Evolutionary conservation across 2,888 invertebrate species (phyloP), one percentile per base, ranked within the genome.

Genomic region (Pseudococcus viburni): DNA sequence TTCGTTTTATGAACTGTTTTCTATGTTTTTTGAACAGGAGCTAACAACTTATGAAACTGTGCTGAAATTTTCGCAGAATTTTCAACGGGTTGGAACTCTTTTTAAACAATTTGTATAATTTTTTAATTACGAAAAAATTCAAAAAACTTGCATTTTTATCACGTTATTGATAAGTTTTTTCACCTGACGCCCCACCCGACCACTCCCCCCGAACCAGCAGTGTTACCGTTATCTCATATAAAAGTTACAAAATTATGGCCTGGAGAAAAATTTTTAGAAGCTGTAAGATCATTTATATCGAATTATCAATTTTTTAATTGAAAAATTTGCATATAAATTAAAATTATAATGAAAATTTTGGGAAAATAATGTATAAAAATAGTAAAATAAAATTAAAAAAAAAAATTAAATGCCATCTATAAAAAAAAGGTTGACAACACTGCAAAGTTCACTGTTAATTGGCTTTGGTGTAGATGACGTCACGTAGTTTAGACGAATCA

Each of bases 101-200:
- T 0, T 19, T 5, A 9, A 64, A 64, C 17, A 19, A 64, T 19
- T 64, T 19, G 9, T 6, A 64, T 19, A 64, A 64, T 64, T 64
- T 64, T 64, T 64, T 19, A 64, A 64, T 64, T 64, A 64, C 3
- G 64, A 64, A 64, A 19, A 19, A 64, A 64, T 64, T 64, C 64
- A 19, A 19, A 64, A 19, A 42, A 42, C 42, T 42, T 42, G 42
- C 42, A 42, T 42, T 42, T 42, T 42, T 19, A 64, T 64, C 64
- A 19, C 9, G 19, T 3, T 8, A 64, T 64, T 64, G 64, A 64
- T 64, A 64, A 64, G n/a, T 51, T 42, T 55, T 68, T 68, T 26
- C 0, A 68, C 26, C 26, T 33, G 26, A 26, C 68, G 68, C 68
- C 26, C 26, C 68, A 5, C 42, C 42, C 42, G 42, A 1, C 42